Conservation (phyloP, 2,888 invertebrate genomes). For the Euzetes globulus region DNA sequence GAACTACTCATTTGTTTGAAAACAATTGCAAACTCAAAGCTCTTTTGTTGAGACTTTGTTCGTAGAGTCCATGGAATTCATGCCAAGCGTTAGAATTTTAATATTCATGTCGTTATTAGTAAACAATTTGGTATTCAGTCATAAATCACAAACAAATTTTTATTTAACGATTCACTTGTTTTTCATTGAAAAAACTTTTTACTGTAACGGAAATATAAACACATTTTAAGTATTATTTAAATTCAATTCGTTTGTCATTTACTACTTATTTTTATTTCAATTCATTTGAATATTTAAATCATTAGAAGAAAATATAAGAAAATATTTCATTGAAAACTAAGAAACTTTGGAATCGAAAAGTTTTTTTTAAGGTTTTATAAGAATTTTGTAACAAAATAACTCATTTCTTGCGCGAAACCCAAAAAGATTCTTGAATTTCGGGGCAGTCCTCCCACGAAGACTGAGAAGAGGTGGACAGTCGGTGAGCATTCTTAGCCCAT, state of each 20-base stretch:
- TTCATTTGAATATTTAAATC: not conserved
- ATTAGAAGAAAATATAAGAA: not conserved
- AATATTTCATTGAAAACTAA: not conserved
- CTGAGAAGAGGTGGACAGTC: conserved; percentile 29
- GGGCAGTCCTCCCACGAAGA: conserved; percentile 32
- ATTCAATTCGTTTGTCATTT: not conserved
- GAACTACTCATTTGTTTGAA: not conserved
- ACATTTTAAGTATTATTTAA: not conserved
- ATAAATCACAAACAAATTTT: not conserved
- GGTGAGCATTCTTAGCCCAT: conserved; percentile 30
- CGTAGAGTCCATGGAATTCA: not conserved
- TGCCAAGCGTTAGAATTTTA: no score
- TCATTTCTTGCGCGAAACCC: not conserved
- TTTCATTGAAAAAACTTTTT: not conserved
- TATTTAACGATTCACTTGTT: not conserved
- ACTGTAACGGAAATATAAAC: not conserved
- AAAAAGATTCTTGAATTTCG: not conserved
- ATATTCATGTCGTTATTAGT: no score
- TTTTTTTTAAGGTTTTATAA: not conserved
- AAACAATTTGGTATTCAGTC: no score
- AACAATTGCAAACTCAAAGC: not conserved
- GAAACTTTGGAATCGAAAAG: not conserved
- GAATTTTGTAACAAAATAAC: not conserved
- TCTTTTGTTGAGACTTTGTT: not conserved
- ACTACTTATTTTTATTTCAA: not conserved